Base-by-base conservation (phyloP, 2,797 vertebrate species). In the Molossus alvarezi region DNA sequence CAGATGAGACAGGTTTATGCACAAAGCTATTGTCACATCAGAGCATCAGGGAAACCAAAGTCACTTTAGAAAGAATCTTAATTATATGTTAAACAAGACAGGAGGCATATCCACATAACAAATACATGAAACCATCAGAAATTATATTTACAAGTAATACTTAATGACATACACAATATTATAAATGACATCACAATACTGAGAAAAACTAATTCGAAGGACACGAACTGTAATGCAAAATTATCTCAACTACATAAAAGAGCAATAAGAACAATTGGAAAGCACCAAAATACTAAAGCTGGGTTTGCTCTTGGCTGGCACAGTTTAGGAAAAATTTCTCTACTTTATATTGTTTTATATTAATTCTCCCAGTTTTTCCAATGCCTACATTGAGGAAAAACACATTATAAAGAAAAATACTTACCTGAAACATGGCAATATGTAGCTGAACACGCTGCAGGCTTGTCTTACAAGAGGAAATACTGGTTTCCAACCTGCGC, bases 391-490 rank as follows among this genome's bases (percentile, higher is more conserved):
- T 11, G 33, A 93, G 18, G 15, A 45, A 77, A 93, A 77, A 53
- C 23, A 57, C 21, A 80, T 11, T 15, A 72, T 15, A 37, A 65
- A 73, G 51, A 64, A n/a, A 84, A 57, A 25, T 6, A 27, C 82
- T 98, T 83, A 99, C 99, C 99, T 99, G 99, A 97, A 99, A 99
- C 99, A 99, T 99, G 83, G 99, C 99, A 3, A 99, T 99, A 97
- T 99, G 99, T 94, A 99, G 97, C 97, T 99, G 99, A 48, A 99
- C 99, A 64, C 99, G 98, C 98, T 99, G 99, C 91, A 99, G 98
- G 95, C 99, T 99, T 96, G 99, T 99, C 98, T 99, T 99, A 94
- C 99, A 99, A 0, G 99, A 99, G 0, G 99, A 99, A 82, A 99
- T 99, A 96, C 99, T 99, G 77, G 99, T 98, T 65, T 99, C 99